Conservation (phyloP, 1,140 invertebrate genomes). For the Saccostrea glomerata region DNA sequence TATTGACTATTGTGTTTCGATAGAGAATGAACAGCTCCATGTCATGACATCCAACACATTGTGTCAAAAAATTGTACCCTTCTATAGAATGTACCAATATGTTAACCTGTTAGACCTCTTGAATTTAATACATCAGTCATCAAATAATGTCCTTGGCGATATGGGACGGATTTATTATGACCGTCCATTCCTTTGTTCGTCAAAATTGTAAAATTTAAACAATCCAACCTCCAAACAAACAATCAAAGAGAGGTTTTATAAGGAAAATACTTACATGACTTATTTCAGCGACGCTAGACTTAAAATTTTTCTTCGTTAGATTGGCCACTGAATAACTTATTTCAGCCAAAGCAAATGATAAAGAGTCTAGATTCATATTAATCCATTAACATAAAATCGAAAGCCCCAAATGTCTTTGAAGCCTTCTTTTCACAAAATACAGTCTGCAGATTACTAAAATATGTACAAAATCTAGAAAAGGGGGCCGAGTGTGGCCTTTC, state of each 20-base stretch:
- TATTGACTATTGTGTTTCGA: too few species aligned
- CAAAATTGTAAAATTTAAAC: not conserved
- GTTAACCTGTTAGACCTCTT: too few species aligned
- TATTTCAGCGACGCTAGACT: constrained; percentile 90
- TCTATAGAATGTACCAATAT: too few species aligned
- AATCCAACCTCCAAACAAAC: not conserved
- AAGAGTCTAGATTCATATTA: constrained; percentile 99
- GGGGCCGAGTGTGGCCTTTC: constrained; percentile 61
- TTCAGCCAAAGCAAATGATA: constrained; percentile 98
- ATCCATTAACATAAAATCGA: constrained; percentile 84
- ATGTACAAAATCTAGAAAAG: constrained; percentile 62
- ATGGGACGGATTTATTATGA: too few species aligned
- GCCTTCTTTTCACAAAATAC: constrained; percentile 76
- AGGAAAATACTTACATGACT: constrained; percentile 83
- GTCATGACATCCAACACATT: too few species aligned
- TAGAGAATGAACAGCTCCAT: too few species aligned
- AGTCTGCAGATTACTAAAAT: constrained; percentile 65
- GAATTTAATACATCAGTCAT: too few species aligned
- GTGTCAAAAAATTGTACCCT: too few species aligned
- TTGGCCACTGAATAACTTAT: constrained; percentile 97
- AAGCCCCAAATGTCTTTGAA: constrained; percentile 80
- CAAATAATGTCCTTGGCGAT: too few species aligned
- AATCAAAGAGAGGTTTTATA: not conserved
- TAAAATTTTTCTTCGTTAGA: constrained; percentile 97
- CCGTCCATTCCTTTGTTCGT: constrained; percentile 9